Evolutionary conservation across 1,140 invertebrate genomes (phyloP), one percentile per base, ranked within the genome.

Genomic region (Aradophagus sp.): DNA sequence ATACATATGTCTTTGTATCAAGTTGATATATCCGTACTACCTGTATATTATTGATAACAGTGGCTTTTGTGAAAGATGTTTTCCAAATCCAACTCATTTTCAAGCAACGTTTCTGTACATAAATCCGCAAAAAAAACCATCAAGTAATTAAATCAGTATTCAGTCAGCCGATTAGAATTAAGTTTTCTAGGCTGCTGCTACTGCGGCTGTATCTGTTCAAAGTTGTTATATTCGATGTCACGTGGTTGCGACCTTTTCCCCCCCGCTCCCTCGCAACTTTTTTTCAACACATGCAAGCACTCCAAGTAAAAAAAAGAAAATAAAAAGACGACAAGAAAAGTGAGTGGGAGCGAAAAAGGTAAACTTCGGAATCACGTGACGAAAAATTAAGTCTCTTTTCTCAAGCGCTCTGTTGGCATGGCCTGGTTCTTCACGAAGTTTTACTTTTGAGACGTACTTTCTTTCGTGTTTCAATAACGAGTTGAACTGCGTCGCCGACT

Each of bases 371-470:
- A 75, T 50, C 52, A 71, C 50, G 48, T 53, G 56, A 63, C 19
- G 13, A 59, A 29, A 55, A 56, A 27, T 5, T 44, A 53, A 45
- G 13, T 61, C 23, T 74, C 53, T 26, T 70, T 52, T 75, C 61
- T 73, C 47, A 53, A 77, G 61, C 63, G 77, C 72, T 79, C 76
- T 79, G 53, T 80, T 81, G 75, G 82, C 81, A 84, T 84, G 82
- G 74, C 76, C 78, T 78, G 75, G 66, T 72, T 66, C 74, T 79
- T 80, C 77, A 80, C 80, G 53, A 74, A 79, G 44, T 73, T 74
- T 56, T 71, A 77, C 34, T 78, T 67, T 73, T 74, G 75, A 77
- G 45, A 62, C 61, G 79, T 77, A 82, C 80, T 66, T 71, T 74
- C 55, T 76, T 75, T 45, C 67, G 38, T 45, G 38, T 73, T 75